Conservation (phyloP, 2,888 invertebrate genomes). For the Drosophila maculinotata region DNA sequence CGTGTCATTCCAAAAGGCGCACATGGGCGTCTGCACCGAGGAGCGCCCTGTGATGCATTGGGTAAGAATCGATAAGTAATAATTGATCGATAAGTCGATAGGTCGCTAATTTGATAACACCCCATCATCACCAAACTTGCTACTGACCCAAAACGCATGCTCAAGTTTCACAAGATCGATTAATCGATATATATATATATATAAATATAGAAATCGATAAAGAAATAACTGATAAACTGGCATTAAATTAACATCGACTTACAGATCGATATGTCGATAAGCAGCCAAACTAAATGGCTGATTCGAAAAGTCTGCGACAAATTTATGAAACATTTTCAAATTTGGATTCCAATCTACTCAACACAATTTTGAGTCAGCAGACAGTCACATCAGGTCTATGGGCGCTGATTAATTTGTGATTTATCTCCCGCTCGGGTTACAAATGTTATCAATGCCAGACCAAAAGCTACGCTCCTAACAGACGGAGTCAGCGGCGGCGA, state of each 20-base stretch:
- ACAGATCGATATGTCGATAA: background rate
- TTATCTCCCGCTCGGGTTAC: slow-evolving; percentile 75
- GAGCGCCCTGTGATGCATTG: slow-evolving; percentile 95
- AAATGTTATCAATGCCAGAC: slow-evolving; percentile 72
- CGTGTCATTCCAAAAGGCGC: slow-evolving; percentile 86
- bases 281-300: too few species aligned
- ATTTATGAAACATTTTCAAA: slow-evolving; percentile 26
- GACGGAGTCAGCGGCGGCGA: slow-evolving; percentile 9
- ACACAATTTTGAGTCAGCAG: slow-evolving; percentile 45
- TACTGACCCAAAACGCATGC: background rate
- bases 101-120: too few species aligned
- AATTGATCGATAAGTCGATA: slow-evolving; percentile 1
- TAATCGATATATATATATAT: too few species aligned
- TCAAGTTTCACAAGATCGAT: background rate
- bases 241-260: background rate
- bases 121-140: background rate
- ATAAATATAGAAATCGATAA: too few species aligned
- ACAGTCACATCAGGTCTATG: slow-evolving; percentile 28
- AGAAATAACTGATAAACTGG: too few species aligned
- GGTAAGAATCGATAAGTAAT: slow-evolving; percentile 87
- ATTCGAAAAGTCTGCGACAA: slow-evolving; percentile 5
- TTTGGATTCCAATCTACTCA: slow-evolving; percentile 2
- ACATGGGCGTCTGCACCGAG: slow-evolving; percentile 97
- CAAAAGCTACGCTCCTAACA: slow-evolving; percentile 46
- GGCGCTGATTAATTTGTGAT: slow-evolving; percentile 73